Base-by-base conservation (phyloP, 2,113 vertebrate species). In the Gila orcuttii region DNA sequence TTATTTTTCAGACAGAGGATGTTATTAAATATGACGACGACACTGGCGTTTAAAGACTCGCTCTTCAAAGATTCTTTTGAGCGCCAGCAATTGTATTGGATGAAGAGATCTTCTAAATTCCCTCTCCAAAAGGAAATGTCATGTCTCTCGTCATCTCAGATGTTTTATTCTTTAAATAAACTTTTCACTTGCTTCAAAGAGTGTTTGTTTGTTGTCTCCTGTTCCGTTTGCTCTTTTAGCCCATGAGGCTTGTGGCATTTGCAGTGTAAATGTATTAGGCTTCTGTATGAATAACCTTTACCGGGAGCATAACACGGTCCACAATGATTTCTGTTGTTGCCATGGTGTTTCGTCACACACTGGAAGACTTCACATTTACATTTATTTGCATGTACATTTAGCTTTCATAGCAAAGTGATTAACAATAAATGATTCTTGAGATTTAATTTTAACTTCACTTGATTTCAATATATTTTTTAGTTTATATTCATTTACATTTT, bases 1-100 rank as follows among this genome's bases (percentile, higher is more conserved):
- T 74, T 45, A 39, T 68, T 83, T 84, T 33, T 73, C 62, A 89
- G 86, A 84, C 82, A 21, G 55, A 86, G 13, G 85, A 42, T 1
- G 28, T 85, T 28, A 82, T 86, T 66, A 78, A 71, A 28, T 31
- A 52, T 25, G 52, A 88, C 11, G 33, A 86, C 17, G 64, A 21
- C 31, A 11, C 68, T 86, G 52, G 50, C 19, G 76, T 78, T 77
- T 86, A 55, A 87, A 52, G 21, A 39, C 21, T 59, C 31, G 23
- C 42, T 21, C 28, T 17, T 83, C 55, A 66, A 50, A 79, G 42
- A 82, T 62, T n/a, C 71, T 79, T 39, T 79, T 12, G 75, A 33
- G 73, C 9, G n/a, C 39, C 57, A 62, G 73, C 36, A 62, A 73
- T 71, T 33, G 59, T 17, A 28, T 3, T 31, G 60, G 2, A 42